Evolutionary conservation across 2,888 invertebrate genomes (phyloP).

Genomic region (Steromphala cineraria): DNA sequence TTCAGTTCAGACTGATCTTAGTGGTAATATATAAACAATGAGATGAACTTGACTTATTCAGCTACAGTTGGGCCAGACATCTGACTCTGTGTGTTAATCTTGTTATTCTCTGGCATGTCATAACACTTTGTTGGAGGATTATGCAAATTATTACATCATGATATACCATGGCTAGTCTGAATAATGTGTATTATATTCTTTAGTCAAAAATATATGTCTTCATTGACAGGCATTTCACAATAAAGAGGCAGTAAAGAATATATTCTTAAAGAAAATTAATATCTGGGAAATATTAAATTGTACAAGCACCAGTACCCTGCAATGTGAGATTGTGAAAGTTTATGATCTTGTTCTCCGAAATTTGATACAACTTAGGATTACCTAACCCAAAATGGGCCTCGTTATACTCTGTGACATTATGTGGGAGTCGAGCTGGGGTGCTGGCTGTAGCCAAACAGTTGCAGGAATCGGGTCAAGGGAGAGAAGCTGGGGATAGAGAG

Average conservation of each 20-base stretch:
- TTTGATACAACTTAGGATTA: neutral
- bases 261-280: no score
- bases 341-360: neutral
- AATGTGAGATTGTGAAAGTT: neutral
- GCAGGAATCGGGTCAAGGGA: constrained; percentile 11
- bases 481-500: constrained; percentile 14
- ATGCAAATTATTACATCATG: neutral
- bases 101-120: neutral
- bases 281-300: no score
- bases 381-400: neutral
- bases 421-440: neutral
- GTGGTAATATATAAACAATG: no score
- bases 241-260: no score
- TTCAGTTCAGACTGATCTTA: no score
- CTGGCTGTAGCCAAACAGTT: neutral
- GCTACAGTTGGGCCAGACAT: no score
- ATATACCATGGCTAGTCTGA: no score
- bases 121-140: neutral
- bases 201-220: no score
- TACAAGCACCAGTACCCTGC: neutral
- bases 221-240: no score
- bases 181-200: no score
- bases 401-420: constrained; percentile 7
- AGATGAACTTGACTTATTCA: no score
- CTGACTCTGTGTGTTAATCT: no score